Conservation (phyloP, 2,113 vertebrate genomes). For the Grus americana region DNA sequence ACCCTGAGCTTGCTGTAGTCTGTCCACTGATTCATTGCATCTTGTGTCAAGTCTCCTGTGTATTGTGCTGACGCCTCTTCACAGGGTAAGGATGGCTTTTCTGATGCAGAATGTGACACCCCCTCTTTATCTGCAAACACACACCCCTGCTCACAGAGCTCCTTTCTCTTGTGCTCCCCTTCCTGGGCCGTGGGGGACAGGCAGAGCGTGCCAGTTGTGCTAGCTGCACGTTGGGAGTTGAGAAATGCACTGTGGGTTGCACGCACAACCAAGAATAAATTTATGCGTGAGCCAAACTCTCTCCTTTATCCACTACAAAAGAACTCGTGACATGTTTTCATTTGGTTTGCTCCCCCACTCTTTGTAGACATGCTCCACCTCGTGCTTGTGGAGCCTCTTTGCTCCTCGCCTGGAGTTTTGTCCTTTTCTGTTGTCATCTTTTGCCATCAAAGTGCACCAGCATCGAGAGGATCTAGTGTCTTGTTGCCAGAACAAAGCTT, state of each 20-base stretch:
- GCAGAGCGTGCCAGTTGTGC: background rate
- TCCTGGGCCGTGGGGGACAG: background rate
- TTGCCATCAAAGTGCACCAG: background rate
- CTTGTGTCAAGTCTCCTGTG: background rate
- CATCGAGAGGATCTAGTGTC: background rate
- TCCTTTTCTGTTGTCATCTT: background rate
- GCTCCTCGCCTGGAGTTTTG: background rate
- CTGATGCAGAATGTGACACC: background rate
- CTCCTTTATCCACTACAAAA: too few relatives aligned
- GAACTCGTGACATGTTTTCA: background rate
- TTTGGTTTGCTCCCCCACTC: background rate
- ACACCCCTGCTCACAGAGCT: rapidly evolving
- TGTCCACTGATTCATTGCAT: background rate
- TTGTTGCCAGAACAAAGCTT: background rate
- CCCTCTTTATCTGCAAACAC: too few relatives aligned
- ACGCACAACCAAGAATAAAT: too few relatives aligned
- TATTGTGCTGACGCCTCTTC: background rate
- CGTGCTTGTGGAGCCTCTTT: too few relatives aligned
- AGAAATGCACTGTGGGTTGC: background rate
- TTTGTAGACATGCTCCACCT: background rate
- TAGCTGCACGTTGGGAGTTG: background rate
- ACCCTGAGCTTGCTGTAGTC: background rate
- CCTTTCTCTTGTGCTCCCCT: background rate
- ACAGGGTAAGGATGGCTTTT: background rate
- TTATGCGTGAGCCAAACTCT: background rate